Conservation (phyloP, 2,888 invertebrate species). For the Polyploca ridens region DNA sequence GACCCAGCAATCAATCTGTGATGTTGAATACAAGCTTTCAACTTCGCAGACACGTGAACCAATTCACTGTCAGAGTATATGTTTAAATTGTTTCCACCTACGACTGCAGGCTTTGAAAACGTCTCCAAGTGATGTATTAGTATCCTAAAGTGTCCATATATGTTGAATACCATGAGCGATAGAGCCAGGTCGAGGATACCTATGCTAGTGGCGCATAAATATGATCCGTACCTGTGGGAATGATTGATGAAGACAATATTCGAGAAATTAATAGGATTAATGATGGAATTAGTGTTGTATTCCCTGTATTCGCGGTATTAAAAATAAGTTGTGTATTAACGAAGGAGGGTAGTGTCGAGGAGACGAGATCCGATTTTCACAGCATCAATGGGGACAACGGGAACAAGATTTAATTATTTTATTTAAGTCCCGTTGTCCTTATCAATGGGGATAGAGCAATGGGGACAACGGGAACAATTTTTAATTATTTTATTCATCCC, state of each 20-base stretch:
- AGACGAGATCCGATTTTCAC: too few species aligned
- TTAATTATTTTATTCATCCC: too few species aligned
- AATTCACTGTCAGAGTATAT: background rate
- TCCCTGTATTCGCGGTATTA: too few species aligned
- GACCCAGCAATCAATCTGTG: constrained; percentile 6
- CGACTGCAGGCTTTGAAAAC: background rate
- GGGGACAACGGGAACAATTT: too few species aligned
- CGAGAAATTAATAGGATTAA: background rate
- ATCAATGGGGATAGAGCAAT: too few species aligned
- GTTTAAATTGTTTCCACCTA: background rate
- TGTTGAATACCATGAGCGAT: constrained; percentile 4
- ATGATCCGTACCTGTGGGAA: constrained; percentile 7
- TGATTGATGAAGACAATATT: background rate
- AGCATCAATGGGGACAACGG: too few species aligned
- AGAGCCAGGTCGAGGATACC: background rate
- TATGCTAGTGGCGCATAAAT: background rate
- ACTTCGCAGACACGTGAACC: background rate
- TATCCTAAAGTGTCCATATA: constrained; percentile 11
- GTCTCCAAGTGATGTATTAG: background rate
- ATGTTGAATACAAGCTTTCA: background rate
- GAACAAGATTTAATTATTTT: too few species aligned
- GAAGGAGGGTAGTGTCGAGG: too few species aligned
- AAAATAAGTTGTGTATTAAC: too few species aligned
- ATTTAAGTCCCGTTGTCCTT: too few species aligned
- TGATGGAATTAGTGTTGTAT: too few species aligned